Percentiles rank a stretch among this genome's conserved stretches.
Conservation (phyloP, 2,888 invertebrate species). For the Caenorhabditis sp. region DNA sequence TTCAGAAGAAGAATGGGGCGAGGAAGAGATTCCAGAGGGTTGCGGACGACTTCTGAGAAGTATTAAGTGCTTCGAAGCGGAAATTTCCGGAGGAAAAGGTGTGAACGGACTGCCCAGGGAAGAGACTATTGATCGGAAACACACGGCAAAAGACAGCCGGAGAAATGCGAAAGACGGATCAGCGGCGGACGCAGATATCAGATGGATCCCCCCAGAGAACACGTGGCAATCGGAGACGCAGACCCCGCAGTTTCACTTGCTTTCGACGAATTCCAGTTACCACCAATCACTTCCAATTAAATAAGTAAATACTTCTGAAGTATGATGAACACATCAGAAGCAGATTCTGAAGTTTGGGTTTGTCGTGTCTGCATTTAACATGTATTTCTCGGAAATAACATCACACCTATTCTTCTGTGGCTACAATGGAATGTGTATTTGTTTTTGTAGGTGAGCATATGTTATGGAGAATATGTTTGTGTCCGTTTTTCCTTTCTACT, state of each 20-base stretch:
- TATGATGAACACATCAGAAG: neutral
- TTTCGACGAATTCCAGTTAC: constrained; percentile 17
- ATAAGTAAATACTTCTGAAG: neutral
- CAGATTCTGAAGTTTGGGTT: too few relatives aligned
- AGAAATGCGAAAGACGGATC: constrained; percentile 36
- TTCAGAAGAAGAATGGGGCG: neutral
- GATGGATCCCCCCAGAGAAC: neutral
- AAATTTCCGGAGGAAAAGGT: constrained; percentile 14
- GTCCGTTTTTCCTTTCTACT: neutral
- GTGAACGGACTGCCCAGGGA: constrained; percentile 22
- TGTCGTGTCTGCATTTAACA: too few relatives aligned
- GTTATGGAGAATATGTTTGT: constrained; percentile 5
- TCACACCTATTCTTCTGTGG: constrained; percentile 21
- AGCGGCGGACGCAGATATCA: neutral
- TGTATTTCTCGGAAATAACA: constrained; percentile 9
- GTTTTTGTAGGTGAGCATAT: constrained; percentile 12
- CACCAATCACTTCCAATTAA: constrained; percentile 1
- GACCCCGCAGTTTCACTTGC: constrained; percentile 11
- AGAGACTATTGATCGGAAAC: constrained; percentile 17
- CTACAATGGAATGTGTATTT: constrained; percentile 13
- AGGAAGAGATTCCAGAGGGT: constrained; percentile 8
- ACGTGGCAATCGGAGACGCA: constrained; percentile 14
- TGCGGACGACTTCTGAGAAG: neutral
- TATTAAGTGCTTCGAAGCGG: neutral
- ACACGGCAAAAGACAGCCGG: constrained; percentile 23